Evolutionary conservation across 2,113 vertebrate species (phyloP), one percentile per base, ranked within the genome.

Genomic region (Charina bottae): DNA sequence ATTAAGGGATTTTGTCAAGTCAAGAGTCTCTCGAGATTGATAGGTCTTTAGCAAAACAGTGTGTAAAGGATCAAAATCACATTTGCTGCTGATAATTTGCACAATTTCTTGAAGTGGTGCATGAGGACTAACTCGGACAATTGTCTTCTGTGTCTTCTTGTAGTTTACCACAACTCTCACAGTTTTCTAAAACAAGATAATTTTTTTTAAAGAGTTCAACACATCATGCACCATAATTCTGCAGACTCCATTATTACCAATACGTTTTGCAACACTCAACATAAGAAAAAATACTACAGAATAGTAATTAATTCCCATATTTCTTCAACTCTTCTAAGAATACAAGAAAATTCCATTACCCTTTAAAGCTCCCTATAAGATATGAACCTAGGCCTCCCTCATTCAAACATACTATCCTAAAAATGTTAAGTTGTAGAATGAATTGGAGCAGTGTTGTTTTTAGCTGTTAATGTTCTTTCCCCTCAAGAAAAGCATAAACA

Each of bases 151-250:
- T 2, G 98, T 98, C 97, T 97, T 99, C 96, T 97, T 99, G 97
- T 99, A 99, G 97, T 99, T 99, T 96, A 99, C 98, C 90, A 99
- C 98, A 94, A 99, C 98, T 83, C 99, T 98, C 42, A 99, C 98
- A 1, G 99, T 99, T 97, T 99, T 98, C 99, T 99, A 96, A 91
- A 97, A 95, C 8, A 93, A 93, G 49, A 59, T 83, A 96, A 95
- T 37, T 72, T 78, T n/a, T 56, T 90, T 53, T 2, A 33, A 88
- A 87, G 15, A 37, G 17, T 13, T 58, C 13, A 88, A 33, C 46
- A 46, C 1, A 46, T 84, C n/a, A n/a, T n/a, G n/a, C n/a, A n/a
- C n/a, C n/a, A n/a, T n/a, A n/a, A n/a, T n/a, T n/a, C 28, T 12
- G 19, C 59, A 85, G 8, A 33, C 37, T 33, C 24, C 49, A 90